Conservation (phyloP, 2,888 invertebrate species). For the Halocaridina rubra region DNA sequence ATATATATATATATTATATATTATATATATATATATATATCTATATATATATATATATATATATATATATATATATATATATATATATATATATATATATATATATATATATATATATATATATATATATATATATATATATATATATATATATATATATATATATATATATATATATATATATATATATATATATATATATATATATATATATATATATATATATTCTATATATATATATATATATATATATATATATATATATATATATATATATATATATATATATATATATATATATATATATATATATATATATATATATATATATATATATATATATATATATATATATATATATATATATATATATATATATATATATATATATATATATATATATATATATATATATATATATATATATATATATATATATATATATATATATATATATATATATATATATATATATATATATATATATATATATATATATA, state of each 20-base stretch:
- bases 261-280: background rate
- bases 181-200: too few relatives aligned
- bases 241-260: background rate
- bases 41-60: too few relatives aligned
- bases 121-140: too few relatives aligned
- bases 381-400: slow-evolving; percentile 5
- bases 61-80: too few relatives aligned
- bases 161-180: too few relatives aligned
- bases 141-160: too few relatives aligned
- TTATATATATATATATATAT: too few relatives aligned
- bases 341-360: background rate
- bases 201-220: background rate
- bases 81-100: too few relatives aligned
- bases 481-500: slow-evolving; percentile 12
- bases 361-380: background rate
- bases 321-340: slow-evolving; percentile 15
- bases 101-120: too few relatives aligned
- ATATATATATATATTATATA: too few relatives aligned
- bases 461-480: slow-evolving; percentile 30
- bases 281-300: background rate
- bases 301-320: slow-evolving; percentile 7
- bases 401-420: slow-evolving; percentile 2
- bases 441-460: slow-evolving; percentile 16
- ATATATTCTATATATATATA: too few relatives aligned
- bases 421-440: slow-evolving; percentile 21